Conservation (phyloP, 2,113 vertebrate species). For the Rattus norvegicus region DNA sequence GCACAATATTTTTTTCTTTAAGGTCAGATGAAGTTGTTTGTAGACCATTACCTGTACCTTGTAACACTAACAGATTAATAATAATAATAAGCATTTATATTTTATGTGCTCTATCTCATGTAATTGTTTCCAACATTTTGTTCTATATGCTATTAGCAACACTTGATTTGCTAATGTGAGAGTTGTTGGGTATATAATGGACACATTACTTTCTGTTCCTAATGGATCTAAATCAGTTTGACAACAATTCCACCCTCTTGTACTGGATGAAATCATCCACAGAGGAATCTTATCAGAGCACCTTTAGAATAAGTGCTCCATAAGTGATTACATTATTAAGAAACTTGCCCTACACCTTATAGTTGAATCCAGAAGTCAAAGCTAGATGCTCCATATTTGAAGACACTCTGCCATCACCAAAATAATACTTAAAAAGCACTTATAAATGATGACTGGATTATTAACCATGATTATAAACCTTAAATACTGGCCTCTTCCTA, state of each 20-base stretch:
- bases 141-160: not conserved
- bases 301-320: not conserved
- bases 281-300: not conserved
- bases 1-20: conserved; percentile 38
- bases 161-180: conserved; percentile 8
- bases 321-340: not conserved
- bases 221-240: conserved; percentile 23
- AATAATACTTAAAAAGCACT: not conserved
- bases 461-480: not conserved
- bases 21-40: conserved; percentile 40
- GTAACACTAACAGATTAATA: not conserved
- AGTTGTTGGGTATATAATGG: not conserved
- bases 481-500: conserved; percentile 6
- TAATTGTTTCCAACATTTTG: conserved; percentile 19
- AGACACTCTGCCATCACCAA: not conserved
- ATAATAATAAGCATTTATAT: conserved; percentile 3
- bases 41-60: conserved; percentile 4
- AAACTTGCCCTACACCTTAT: not conserved
- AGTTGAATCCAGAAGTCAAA: not conserved
- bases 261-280: not conserved
- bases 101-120: conserved; percentile 12
- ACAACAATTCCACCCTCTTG: not conserved
- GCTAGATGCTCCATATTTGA: not conserved
- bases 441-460: not conserved
- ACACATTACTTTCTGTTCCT: conserved; percentile 39